Evolutionary conservation across 2,113 vertebrate genomes (phyloP), one percentile per base, ranked within the genome.

Genomic region (Chaetodon auriga): DNA sequence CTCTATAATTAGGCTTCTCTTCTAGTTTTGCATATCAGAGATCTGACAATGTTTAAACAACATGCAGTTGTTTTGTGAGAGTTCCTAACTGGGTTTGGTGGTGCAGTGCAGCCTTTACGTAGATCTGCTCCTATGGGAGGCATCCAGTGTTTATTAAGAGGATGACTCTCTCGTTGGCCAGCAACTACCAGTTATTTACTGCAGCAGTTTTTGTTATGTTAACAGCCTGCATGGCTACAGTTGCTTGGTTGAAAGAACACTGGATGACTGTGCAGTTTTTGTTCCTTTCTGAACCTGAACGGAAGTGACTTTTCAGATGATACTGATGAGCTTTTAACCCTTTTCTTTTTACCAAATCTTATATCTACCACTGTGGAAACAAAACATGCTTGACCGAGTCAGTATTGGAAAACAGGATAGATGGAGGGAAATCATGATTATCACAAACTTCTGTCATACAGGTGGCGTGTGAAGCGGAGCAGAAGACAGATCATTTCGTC

Each of bases 201-300:
- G 15, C 4, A 68, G 12, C 3, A 2, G 23, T 63, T 63, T 6
- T 21, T 30, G 30, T 30, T 30, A 3, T 30, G 30, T 30, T 1
- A 0, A 1, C 0, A 36, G 8, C 18, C 38, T 55, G 10, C 19
- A 10, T 19, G 18, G 30, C 38, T 53, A 65, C 75, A 6, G 16
- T 43, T 38, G 25, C 25, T 5, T n/a, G 0, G 46, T 3, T n/a
- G 0, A 0, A 43, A 10, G 0, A 54, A 19, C 14, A 2, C 21
- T 54, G 21, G 30, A 15, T 36, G 45, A 14, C 12, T 35, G 46
- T 14, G 18, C 13, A 63, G 4, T 63, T 51, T 68, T 36, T 8
- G 14, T 43, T 64, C 19, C 7, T 16, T 46, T 36, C 4, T 61
- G 18, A 38, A 23, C 23, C 18, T 18, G 10, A 57, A 21, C 10